Conservation (phyloP, 2,888 invertebrate genomes). For the Sinodicranocentrus sp. region DNA sequence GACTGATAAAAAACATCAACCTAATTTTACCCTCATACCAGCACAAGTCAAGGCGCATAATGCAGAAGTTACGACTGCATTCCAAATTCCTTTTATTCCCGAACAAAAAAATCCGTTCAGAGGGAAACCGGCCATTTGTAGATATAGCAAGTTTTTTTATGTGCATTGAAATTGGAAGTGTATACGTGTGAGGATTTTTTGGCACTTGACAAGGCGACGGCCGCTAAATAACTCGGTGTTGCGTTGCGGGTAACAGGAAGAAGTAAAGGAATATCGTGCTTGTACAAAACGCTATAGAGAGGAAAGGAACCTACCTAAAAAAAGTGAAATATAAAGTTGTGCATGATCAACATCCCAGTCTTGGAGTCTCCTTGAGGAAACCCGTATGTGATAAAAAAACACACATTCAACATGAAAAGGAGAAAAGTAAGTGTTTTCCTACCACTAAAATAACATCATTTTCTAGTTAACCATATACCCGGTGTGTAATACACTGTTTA, state of each 20-base stretch:
- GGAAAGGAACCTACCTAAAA: no score
- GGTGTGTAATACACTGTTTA: no score
- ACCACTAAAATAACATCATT: not conserved
- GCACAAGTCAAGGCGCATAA: constrained; percentile 35
- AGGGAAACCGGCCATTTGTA: constrained; percentile 6
- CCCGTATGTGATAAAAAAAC: constrained; percentile 37
- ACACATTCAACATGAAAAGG: constrained; percentile 16
- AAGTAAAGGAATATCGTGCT: not conserved
- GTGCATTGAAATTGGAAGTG: not conserved
- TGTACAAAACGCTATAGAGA: not conserved
- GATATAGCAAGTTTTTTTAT: constrained; percentile 2
- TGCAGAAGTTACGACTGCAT: constrained; percentile 41
- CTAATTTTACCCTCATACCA: constrained; percentile 24
- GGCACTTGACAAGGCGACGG: constrained; percentile 44
- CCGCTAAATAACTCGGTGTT: constrained; percentile 33
- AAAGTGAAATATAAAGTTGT: not conserved
- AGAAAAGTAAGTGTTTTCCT: constrained; percentile 24
- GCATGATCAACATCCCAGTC: constrained; percentile 14
- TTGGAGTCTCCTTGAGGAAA: constrained; percentile 53
- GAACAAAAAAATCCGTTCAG: constrained; percentile 7
- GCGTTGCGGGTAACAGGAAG: constrained; percentile 28
- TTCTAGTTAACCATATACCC: no score
- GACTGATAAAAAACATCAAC: constrained; percentile 36
- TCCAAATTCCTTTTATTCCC: constrained; percentile 20
- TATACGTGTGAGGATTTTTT: constrained; percentile 15